phyloP scores from a whole-genome alignment of 2,113 vertebrate species.

The Riparia riparia region DNA sequence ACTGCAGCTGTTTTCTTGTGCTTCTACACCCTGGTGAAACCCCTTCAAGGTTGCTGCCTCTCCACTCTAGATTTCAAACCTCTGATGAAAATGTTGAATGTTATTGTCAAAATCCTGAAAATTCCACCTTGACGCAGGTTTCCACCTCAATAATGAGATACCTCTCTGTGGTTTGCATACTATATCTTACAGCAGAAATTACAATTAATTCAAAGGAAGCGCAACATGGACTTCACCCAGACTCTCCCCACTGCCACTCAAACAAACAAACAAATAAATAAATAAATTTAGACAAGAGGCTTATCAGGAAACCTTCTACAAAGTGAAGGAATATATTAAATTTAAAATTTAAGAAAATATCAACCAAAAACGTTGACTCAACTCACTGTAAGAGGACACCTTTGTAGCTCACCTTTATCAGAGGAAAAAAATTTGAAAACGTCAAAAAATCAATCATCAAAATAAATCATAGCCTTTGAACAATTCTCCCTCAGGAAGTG shows the following conservation, averaged over 20 bases:
- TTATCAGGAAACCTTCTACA: not conserved
- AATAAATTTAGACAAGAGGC: not conserved
- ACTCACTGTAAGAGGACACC: not conserved
- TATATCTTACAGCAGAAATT: rapidly evolving
- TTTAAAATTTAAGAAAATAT: not conserved
- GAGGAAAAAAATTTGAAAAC: not conserved
- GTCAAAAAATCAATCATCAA: not conserved
- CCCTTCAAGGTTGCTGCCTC: not conserved
- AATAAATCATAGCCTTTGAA: not conserved
- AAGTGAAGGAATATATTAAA: not conserved
- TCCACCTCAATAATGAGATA: not conserved
- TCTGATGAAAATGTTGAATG: not conserved
- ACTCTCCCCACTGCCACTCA: not conserved
- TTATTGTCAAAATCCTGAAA: not conserved
- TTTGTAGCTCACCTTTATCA: not conserved
- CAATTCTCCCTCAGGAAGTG: not conserved
- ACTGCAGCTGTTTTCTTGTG: rapidly evolving
- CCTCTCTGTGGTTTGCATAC: not conserved
- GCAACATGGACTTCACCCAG: not conserved
- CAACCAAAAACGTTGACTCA: not conserved
- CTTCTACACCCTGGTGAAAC: not conserved
- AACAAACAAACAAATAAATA: not conserved
- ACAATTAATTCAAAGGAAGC: not conserved
- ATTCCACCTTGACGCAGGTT: not conserved
- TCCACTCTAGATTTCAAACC: not conserved